These are phyloP conservation scores for Pantherophis guttatus DNA, from an alignment of 2,113 vertebrate species.

Conservation along the genomic window DNA sequence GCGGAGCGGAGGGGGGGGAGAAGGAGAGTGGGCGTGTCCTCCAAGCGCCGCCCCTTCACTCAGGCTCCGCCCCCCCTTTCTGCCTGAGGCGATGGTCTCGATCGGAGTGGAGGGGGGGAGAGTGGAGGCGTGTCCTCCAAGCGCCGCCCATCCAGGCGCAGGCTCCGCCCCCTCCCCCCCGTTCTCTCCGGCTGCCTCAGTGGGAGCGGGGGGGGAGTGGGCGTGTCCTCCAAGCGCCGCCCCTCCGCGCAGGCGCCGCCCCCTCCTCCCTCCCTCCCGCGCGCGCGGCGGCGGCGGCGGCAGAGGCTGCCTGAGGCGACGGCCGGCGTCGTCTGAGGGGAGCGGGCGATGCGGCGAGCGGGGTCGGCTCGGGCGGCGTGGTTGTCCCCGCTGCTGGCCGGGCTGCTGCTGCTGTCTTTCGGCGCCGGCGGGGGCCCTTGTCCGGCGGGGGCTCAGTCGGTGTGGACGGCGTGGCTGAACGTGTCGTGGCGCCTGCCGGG, in stretches of 20 bases:
- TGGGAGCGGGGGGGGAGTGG: no score
- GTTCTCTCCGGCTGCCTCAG: no score
- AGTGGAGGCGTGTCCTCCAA: no score
- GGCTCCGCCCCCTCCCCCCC: no score
- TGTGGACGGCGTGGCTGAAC: slow-evolving; percentile 79
- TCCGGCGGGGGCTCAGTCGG: slow-evolving; percentile 53
- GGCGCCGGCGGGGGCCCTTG: neutral
- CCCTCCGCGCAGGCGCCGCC: neutral
- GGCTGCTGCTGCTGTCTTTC: slow-evolving; percentile 41
- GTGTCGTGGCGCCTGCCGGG: slow-evolving; percentile 69
- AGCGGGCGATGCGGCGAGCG: neutral
- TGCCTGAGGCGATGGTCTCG: no score
- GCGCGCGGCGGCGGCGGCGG: neutral
- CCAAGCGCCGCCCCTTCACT: no score
- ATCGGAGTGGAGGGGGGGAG: accelerated
- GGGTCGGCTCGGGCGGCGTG: neutral
- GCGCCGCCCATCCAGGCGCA: no score
- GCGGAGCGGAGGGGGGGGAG: no score
- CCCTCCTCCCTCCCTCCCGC: neutral
- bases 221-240: no score
- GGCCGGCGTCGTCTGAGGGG: neutral
- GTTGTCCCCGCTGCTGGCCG: slow-evolving; percentile 40
- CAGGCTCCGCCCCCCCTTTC: no score
- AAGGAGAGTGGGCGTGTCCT: no score
- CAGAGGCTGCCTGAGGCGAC: slow-evolving; percentile 4